A percentile compares a stretch with the other conserved stretches of the same genome.
These are phyloP conservation scores for Notocelia uddmanniana DNA, from an alignment of 2,888 invertebrate species.

Conservation along the genomic window DNA sequence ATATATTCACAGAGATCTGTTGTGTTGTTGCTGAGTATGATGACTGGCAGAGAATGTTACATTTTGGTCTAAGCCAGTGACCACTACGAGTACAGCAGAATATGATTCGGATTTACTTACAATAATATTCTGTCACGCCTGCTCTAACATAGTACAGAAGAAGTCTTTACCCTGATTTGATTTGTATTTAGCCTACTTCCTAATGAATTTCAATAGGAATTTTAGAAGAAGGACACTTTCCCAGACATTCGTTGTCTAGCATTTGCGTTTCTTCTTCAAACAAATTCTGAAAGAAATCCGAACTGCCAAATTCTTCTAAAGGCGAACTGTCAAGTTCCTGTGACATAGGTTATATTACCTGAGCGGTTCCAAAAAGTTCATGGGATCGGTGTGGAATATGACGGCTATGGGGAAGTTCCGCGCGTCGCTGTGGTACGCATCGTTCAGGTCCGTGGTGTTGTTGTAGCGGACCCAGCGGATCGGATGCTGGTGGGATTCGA, in stretches of 20 bases:
- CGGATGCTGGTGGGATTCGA: conserved; percentile 83
- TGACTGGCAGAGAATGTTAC: no score
- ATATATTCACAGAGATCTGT: neutral
- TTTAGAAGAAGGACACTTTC: no score
- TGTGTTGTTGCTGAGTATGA: neutral
- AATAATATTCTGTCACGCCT: no score
- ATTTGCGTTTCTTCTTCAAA: no score
- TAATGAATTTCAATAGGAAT: neutral
- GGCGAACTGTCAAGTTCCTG: no score
- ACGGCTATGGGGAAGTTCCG: conserved; percentile 89
- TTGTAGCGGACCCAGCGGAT: conserved; percentile 89
- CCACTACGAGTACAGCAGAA: no score
- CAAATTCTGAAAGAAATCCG: no score
- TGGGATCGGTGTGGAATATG: conserved; percentile 87
- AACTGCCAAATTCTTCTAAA: no score
- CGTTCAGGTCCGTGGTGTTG: conserved; percentile 88
- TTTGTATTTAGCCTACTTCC: neutral
- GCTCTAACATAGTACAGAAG: no score
- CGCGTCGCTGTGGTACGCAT: conserved; percentile 89
- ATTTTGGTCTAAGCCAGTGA: neutral
- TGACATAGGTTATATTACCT: conserved; percentile 69
- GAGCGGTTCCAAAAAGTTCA: conserved; percentile 73
- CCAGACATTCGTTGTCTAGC: no score
- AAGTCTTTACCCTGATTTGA: neutral
- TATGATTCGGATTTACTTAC: no score